Evolutionary conservation across 2,113 vertebrate genomes (phyloP).

Genomic region (Cyanistes caeruleus): DNA sequence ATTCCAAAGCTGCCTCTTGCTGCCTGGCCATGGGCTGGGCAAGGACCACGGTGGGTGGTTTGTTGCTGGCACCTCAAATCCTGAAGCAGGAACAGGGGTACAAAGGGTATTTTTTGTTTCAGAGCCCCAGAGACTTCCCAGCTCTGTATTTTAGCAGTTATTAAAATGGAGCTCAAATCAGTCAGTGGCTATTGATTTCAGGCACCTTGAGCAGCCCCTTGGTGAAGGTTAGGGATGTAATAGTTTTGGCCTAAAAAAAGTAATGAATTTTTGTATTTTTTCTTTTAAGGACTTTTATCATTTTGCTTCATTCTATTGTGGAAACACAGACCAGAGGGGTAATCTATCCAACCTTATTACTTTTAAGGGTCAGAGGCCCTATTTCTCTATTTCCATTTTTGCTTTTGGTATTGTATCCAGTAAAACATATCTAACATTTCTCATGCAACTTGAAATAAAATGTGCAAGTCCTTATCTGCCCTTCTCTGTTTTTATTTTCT

Average conservation of each 20-base stretch:
- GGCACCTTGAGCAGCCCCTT: neutral
- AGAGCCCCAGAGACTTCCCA: neutral
- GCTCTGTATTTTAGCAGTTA: neutral
- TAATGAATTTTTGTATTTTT: neutral
- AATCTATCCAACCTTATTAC: neutral
- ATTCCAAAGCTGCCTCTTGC: neutral
- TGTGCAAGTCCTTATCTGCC: neutral
- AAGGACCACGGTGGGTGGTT: fast-evolving
- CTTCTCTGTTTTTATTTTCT: neutral
- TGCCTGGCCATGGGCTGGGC: neutral
- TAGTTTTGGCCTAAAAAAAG: neutral
- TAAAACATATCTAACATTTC: neutral
- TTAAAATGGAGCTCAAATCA: neutral
- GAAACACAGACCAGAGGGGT: neutral
- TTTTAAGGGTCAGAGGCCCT: neutral
- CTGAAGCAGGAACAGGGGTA: neutral
- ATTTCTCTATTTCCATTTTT: neutral
- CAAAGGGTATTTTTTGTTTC: neutral
- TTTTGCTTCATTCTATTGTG: neutral
- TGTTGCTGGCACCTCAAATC: neutral
- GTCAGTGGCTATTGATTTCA: neutral
- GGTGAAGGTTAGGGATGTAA: neutral
- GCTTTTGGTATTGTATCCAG: neutral
- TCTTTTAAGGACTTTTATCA: neutral
- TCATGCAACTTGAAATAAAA: neutral